Conservation (phyloP, 2,113 vertebrate species). For the Chinchilla lanigera region DNA sequence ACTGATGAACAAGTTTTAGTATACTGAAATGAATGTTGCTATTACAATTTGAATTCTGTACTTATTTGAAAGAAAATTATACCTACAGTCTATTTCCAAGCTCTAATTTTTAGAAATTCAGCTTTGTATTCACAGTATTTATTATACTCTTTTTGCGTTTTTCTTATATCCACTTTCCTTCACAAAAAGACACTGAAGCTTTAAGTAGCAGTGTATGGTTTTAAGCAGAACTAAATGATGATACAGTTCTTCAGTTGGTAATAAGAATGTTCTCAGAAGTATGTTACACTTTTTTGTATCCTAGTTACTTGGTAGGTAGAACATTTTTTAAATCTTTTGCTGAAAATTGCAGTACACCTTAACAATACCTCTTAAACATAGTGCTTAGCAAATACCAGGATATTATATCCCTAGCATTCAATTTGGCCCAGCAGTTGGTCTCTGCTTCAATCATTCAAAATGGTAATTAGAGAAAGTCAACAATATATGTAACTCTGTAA, state of each 20-base stretch:
- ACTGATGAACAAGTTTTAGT: constrained; percentile 60
- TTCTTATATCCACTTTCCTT: constrained; percentile 53
- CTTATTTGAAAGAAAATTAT: constrained; percentile 67
- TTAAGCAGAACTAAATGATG: constrained; percentile 43
- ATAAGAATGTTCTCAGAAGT: constrained; percentile 32
- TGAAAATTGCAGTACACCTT: constrained; percentile 27
- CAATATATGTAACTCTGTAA: not conserved
- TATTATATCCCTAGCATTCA: constrained; percentile 42
- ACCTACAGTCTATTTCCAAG: constrained; percentile 44
- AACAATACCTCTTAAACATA: constrained; percentile 59
- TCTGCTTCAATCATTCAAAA: constrained; percentile 51
- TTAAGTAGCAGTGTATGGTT: constrained; percentile 50
- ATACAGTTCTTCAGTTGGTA: constrained; percentile 22
- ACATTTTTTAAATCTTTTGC: constrained; percentile 17
- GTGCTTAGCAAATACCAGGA: not conserved
- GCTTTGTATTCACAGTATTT: constrained; percentile 39
- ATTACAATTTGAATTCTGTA: constrained; percentile 70
- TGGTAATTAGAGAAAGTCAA: constrained; percentile 58
- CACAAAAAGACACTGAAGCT: constrained; percentile 56
- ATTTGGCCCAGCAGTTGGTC: constrained; percentile 25
- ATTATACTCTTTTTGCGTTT: constrained; percentile 58
- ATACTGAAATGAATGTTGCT: constrained; percentile 70
- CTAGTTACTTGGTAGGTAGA: constrained; percentile 18
- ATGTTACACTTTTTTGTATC: not conserved
- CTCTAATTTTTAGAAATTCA: constrained; percentile 51